Evolutionary conservation across 2,113 vertebrate genomes (phyloP), one percentile per base, ranked within the genome.

Genomic region (Thinocorus orbignyianus): DNA sequence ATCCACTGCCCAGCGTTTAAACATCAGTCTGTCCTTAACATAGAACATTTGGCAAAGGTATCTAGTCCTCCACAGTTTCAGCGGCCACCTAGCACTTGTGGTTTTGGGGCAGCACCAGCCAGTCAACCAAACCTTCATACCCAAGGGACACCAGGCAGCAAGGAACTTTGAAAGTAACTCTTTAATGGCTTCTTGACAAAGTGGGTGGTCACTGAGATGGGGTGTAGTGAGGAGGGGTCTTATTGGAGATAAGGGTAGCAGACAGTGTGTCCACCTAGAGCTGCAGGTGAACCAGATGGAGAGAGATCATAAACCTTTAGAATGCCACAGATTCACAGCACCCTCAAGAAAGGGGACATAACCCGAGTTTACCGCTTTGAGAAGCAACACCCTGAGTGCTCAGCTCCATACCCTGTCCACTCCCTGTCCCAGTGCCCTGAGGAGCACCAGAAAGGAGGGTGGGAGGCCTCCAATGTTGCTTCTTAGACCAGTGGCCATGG

Each of bases 401-500:
- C 62, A 65, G 35, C 72, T 72, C 87, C 58, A 11, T 22, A 3
- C 35, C 39, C 19, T 60, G 14, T 2, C 60, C 31, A 1, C 42
- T 49, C 42, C 55, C 51, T 39, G 25, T 20, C 37, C 54, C 44
- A 3, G 28, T 18, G 24, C 33, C 49, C 88, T n/a, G 49, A 58
- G n/a, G 12, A 86, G 1, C n/a, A 68, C 62, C 68, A 57, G 41
- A 13, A 49, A 30, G 54, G 39, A 89, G 60, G 66, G 39, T 1
- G 0, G 8, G 39, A 64, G 20, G 23, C 20, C 49, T 39, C 49
- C 77, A 61, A 2, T 0, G 0, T 26, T 84, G 69, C 46, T 91
- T 42, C 55, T 81, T 49, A 48, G 44, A 11, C 4, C 0, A 1
- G 37, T 17, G 30, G 6, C 33, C 10, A 0, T 4, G 19, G 48